Evolutionary conservation across 30 jellyfish, hydroid and myxozoan species (phyloP), one percentile per base, ranked within the genome.

Genomic region (Phacellophora camtschatica): DNA sequence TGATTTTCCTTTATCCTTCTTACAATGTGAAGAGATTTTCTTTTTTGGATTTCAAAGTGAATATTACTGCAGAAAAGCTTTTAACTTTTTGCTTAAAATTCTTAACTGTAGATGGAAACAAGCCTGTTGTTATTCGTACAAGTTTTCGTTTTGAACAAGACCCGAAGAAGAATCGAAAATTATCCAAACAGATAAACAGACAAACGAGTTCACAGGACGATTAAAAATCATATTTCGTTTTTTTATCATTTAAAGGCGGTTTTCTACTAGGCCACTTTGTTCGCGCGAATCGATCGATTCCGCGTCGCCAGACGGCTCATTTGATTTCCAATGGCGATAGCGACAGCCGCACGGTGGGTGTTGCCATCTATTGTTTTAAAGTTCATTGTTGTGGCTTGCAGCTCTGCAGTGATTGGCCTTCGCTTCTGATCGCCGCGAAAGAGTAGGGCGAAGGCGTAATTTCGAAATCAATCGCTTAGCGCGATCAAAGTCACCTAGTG

Each of bases 81-180:
- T 49, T 49, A 30, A 61, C 19, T 61, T 33, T 61, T 16, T 51
- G 13, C n/a, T 22, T 61, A 25, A 61, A 24, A 15, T 49, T 71
- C 73, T 45, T 35, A 56, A 64, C 73, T 50, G 37, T 55, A 71
- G 85, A 71, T 71, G 85, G 53, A 11, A 34, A 30, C 34, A 71
- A 71, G 51, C 85, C 85, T 1, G 58, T 71, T 18, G 65, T 71
- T 13, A n/a, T n/a, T n/a, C 85, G 73, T 27, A 68, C 83, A 53
- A 71, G 85, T 50, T 71, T 71, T 51, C 72, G 51, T 46, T 71
- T 71, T 54, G 85, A 71, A 13, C 85, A 71, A 71, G 85, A 71
- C 41, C 73, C 37, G 62, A 71, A 71, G 70, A 71, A 71, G 36
- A 31, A 4, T 25, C 72, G 85, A 22, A 71, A 71, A 49, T 42